Base-by-base conservation (phyloP, 1,140 invertebrate genomes). In the Brachionus paranguensis region DNA sequence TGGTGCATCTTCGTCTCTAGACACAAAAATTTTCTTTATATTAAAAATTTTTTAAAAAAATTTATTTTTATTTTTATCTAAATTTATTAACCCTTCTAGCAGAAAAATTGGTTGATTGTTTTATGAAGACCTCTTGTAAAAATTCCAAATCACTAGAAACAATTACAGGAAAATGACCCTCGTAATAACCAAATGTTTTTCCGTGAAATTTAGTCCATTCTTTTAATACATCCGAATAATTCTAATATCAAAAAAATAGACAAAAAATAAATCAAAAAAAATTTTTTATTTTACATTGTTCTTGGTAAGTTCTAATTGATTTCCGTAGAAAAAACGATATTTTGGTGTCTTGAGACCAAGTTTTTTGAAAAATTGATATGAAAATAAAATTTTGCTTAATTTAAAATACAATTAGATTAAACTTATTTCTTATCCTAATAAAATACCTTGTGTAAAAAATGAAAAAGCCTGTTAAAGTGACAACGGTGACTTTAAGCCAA, bases 101-200 rank as follows among this genome's bases (percentile, higher is more conserved):
- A 83, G 90, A 88, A 85, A 91, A 91, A 84, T 87, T 87, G 50
- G 88, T 88, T 85, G 90, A 91, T 85, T 91, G 89, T 84, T 90
- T 89, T 17, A 89, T 86, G 65, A 91, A 88, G 10, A 91, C 86
- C 84, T 91, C 88, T 24, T 89, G 85, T 6, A 91, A 72, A 41
- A 91, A 83, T 10, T 89, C 87, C 1, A 87, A 85, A 85, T 91
- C 88, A 27, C 88, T 87, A 3, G 89, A 88, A 1, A 91, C 89
- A 11, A 91, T 84, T 2, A 89, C 86, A 7, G 89, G 88, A 17
- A 86, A 86, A 27, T 88, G 87, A 1, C 88, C 88, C 86, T 89
- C 88, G 84, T 87, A 89, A 83, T 88, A 88, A 86, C 90, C 90
- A 85, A 88, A 91, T 33, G 87, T 88, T 74, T 88, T 87, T 70